Evolutionary conservation across 2,888 invertebrate species (phyloP).

Genomic region (Phortica magna): DNA sequence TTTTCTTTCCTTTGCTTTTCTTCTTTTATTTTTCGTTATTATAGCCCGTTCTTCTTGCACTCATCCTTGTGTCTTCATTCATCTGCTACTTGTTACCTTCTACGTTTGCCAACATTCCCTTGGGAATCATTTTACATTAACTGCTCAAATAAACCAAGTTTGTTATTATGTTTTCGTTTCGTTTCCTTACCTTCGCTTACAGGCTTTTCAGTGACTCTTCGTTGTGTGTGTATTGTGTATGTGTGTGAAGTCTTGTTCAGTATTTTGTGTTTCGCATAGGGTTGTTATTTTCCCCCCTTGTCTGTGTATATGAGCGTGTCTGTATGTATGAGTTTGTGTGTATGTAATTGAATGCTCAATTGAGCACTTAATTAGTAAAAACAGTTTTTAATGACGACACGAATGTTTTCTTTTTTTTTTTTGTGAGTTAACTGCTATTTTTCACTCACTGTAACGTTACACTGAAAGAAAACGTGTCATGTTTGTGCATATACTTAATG

Average conservation of each 20-base stretch:
- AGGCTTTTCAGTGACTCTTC: slow-evolving; percentile 43
- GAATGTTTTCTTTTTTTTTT: slow-evolving; percentile 66
- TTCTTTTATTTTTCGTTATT: not conserved
- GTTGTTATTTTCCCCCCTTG: slow-evolving; percentile 43
- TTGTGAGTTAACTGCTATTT: slow-evolving; percentile 45
- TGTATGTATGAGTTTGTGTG: slow-evolving; percentile 54
- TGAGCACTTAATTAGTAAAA: slow-evolving; percentile 74
- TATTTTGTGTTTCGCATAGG: slow-evolving; percentile 47
- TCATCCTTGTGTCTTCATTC: not conserved
- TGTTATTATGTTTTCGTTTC: slow-evolving; percentile 63
- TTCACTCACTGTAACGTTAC: slow-evolving; percentile 47
- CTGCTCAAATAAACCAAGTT: slow-evolving; percentile 70
- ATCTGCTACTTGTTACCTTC: slow-evolving; percentile 22
- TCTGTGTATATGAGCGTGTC: slow-evolving; percentile 46
- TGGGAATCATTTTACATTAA: slow-evolving; percentile 72
- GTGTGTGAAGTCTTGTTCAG: slow-evolving; percentile 30
- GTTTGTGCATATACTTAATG: not conserved
- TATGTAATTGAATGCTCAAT: slow-evolving; percentile 73
- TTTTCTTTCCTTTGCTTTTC: not conserved
- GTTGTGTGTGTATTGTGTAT: slow-evolving; percentile 30
- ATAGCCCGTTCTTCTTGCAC: not conserved
- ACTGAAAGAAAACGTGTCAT: slow-evolving; percentile 45
- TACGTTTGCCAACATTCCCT: slow-evolving; percentile 48
- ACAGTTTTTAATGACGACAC: slow-evolving; percentile 74
- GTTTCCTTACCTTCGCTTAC: slow-evolving; percentile 47